Conservation (phyloP, 2,888 invertebrate genomes). For the Thalpophila matura region DNA sequence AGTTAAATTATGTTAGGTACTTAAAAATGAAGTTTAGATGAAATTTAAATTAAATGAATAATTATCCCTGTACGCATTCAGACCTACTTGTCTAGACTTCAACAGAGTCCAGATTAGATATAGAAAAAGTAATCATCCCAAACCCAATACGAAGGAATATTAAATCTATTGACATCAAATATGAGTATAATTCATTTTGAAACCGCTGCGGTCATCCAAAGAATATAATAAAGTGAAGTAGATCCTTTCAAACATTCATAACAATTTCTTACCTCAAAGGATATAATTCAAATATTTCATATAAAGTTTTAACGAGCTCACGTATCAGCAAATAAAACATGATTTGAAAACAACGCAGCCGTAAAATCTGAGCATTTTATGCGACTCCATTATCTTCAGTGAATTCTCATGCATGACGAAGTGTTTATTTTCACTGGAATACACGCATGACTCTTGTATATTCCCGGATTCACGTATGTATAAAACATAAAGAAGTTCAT, state of each 20-base stretch:
- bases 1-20: neutral
- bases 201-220: conserved; percentile 35
- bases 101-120: conserved; percentile 20
- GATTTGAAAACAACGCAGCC: conserved; percentile 60
- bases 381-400: conserved; percentile 56
- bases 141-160: conserved; percentile 22
- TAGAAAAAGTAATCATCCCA: conserved; percentile 31
- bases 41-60: conserved; percentile 6
- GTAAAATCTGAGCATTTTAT: conserved; percentile 61
- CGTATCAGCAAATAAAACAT: conserved; percentile 61
- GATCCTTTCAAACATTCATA: conserved; percentile 38
- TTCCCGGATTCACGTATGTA: conserved; percentile 33
- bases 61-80: neutral
- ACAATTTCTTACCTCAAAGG: conserved; percentile 44
- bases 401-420: conserved; percentile 61
- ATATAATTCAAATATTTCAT: conserved; percentile 49
- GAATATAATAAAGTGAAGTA: conserved; percentile 29
- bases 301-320: conserved; percentile 61
- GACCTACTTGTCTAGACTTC: conserved; percentile 11
- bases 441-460: conserved; percentile 36
- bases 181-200: conserved; percentile 19
- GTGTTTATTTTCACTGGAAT: conserved; percentile 56
- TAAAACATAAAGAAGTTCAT: conserved; percentile 51
- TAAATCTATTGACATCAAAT: conserved; percentile 30
- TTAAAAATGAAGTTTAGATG: neutral